phyloP scores from a whole-genome alignment of 2,797 vertebrate species.

The Parauchenoglanis punctatus region DNA sequence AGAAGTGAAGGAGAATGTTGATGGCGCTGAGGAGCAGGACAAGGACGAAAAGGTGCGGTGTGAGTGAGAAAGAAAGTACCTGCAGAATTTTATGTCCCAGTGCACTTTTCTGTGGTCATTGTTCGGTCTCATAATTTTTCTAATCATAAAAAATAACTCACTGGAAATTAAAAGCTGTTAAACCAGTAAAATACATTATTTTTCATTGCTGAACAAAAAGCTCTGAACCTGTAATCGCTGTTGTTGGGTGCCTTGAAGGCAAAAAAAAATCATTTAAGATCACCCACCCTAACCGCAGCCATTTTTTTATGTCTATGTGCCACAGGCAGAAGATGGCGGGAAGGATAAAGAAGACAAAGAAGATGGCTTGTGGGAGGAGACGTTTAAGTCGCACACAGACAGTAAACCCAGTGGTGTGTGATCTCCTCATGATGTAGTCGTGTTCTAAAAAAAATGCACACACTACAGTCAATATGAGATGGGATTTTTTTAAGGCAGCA shows the following conservation, averaged over 20 bases:
- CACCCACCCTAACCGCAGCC: neutral
- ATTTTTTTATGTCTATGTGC: neutral
- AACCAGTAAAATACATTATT: neutral
- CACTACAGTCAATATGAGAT: neutral
- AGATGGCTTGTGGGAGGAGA: slow-evolving; percentile 91
- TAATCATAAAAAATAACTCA: neutral
- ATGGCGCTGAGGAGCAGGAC: slow-evolving; percentile 62
- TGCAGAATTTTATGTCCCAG: neutral
- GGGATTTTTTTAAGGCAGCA: neutral
- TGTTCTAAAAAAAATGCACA: neutral
- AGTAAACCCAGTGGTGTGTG: slow-evolving; percentile 85
- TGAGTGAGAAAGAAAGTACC: neutral
- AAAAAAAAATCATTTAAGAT: no score
- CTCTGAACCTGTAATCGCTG: neutral
- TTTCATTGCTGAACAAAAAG: neutral
- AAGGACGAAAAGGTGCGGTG: slow-evolving; percentile 64
- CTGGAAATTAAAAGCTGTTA: neutral
- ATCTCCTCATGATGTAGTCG: neutral
- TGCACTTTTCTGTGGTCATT: neutral
- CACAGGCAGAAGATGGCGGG: slow-evolving; percentile 62
- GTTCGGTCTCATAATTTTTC: neutral
- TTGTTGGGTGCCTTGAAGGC: neutral
- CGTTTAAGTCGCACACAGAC: slow-evolving; percentile 90
- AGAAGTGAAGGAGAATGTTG: slow-evolving; percentile 72
- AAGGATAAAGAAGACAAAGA: slow-evolving; percentile 71